Base-by-base conservation (phyloP, 2,797 vertebrate species). In the Nannoperca australis region DNA sequence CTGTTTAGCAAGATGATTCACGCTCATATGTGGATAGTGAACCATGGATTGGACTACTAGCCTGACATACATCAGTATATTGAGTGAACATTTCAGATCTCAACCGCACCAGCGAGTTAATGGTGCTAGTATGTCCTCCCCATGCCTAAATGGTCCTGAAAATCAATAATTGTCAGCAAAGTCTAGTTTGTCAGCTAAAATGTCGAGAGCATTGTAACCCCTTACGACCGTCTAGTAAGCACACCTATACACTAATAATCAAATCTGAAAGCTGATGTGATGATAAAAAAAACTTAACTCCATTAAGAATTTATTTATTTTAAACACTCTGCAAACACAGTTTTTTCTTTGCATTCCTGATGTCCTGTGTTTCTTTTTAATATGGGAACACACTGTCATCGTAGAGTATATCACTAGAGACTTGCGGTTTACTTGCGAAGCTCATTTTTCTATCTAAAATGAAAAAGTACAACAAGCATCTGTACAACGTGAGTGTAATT, bases 401-500 rank as follows among this genome's bases (percentile, higher is more conserved):
- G 38, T 51, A 70, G 50, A 79, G 59, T 69, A 58, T 45, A 67
- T 85, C 71, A 72, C 68, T 51, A 34, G 59, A 81, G 85, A 83
- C 65, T 72, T 86, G 78, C 62, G 83, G 74, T 90, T 88, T 86
- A 79, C 81, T 88, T 69, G 49, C 67, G 85, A 88, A 63, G 34
- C 75, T 83, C 74, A 76, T 87, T 90, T 93, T 89, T 90, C 85
- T 75, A 84, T 81, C 56, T 74, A 78, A 80, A 94, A 92, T 88
- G 50, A 79, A 89, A 91, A 78, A 86, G 56, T 81, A 83, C 85
- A 90, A 85, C 75, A 92, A 94, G 87, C 77, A 91, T 92, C 90
- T 88, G 90, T 94, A 95, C 82, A 94, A 94, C 87, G 93, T 87
- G 90, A 95, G 80, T 93, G 89, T 94, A 95, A 96, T 95, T 94